Base-by-base conservation (phyloP, 2,797 vertebrate species). In the Notamacropus eugenii region DNA sequence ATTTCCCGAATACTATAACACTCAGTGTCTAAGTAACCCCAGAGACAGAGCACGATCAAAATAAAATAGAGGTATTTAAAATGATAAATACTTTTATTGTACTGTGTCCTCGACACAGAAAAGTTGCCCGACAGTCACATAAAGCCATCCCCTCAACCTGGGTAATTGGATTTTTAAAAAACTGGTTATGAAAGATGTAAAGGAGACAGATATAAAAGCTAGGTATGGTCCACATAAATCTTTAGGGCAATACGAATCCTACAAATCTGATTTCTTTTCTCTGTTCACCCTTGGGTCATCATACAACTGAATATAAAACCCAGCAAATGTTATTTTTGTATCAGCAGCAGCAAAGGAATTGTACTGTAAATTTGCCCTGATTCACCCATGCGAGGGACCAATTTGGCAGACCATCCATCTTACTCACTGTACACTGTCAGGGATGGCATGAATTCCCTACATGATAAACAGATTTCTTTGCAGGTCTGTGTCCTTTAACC, bases 351-450 rank as follows among this genome's bases (percentile, higher is more conserved):
- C 96, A 93, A 87, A 98, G 97, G 98, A 98, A 98, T 93, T 74
- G 93, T 97, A 98, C 98, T 98, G 98, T 99, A 98, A 99, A 99
- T 98, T 96, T 98, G 98, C 98, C 98, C 98, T 97, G 98, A 98
- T 98, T 98, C 99, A 99, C 98, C 98, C 98, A 98, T 98, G 99
- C 98, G 98, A 98, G 97, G 98, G 98, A 98, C 98, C 97, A 97
- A 95, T 97, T 93, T 98, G 99, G 99, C 99, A 99, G 98, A 95
- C 98, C 99, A 99, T 99, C 98, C 98, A 98, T 99, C 99, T 99
- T 99, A 98, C 93, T 99, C 99, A 99, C 98, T 96, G 98, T 97
- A 98, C 94, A 96, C 98, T 99, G 99, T 99, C 99, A 99, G 97
- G 98, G 98, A 98, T 96, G 98, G 98, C 98, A 98, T 58, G 98